Evolutionary conservation across 2,888 invertebrate species (phyloP).

Genomic region (Hyles lineata): DNA sequence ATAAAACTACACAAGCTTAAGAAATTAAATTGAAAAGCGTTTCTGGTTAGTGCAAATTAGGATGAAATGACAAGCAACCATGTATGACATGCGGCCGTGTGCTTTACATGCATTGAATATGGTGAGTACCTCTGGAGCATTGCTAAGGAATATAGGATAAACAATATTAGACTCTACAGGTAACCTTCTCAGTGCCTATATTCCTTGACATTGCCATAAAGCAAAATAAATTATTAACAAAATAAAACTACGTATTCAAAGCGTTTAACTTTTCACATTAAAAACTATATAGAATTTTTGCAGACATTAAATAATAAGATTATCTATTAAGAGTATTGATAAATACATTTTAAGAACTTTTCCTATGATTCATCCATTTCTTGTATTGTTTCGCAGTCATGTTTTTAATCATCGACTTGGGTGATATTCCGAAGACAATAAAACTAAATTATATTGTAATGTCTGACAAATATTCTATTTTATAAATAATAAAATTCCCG

Average conservation of each 20-base stretch:
- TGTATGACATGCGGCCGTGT: slow-evolving; percentile 61
- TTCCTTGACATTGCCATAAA: slow-evolving; percentile 37
- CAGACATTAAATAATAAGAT: not conserved
- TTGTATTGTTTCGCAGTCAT: not conserved
- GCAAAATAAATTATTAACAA: not conserved
- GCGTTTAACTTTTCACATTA: not conserved
- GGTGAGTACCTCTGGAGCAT: slow-evolving; percentile 35
- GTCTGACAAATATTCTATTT: slow-evolving; percentile 46
- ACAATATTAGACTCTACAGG: not conserved
- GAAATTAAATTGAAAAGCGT: slow-evolving; percentile 68
- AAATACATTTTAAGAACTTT: not conserved
- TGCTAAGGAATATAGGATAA: slow-evolving; percentile 39
- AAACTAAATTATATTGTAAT: slow-evolving; percentile 37
- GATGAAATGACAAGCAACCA: slow-evolving; percentile 63
- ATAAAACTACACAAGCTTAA: slow-evolving; percentile 43
- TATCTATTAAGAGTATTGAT: not conserved
- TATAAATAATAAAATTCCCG: slow-evolving; percentile 38
- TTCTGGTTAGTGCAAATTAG: slow-evolving; percentile 67
- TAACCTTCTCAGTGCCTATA: slow-evolving; percentile 1
- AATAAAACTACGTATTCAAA: slow-evolving; percentile 17
- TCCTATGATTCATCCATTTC: not conserved
- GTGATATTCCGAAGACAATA: not conserved
- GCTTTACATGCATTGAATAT: slow-evolving; percentile 52
- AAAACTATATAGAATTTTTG: not conserved
- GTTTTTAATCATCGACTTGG: not conserved